Conservation (phyloP, 92 coral and sea anemone genomes). For the Porites lobata region DNA sequence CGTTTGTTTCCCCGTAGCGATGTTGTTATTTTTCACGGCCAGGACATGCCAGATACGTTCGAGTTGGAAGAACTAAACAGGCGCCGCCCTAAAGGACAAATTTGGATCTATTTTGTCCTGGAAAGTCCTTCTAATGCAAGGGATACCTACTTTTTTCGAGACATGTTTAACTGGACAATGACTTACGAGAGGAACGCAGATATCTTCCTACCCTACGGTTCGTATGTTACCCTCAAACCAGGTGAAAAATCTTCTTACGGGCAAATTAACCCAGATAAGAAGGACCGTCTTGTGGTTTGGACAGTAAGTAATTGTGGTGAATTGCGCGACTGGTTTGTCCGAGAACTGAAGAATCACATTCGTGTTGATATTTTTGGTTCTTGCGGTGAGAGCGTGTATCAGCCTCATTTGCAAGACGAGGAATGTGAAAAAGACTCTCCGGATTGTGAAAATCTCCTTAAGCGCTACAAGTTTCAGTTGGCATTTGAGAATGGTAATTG, state of each 20-base stretch:
- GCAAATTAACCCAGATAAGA: slow-evolving; percentile 16
- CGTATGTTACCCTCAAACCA: slow-evolving; percentile 42
- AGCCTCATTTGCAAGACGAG: slow-evolving; percentile 11
- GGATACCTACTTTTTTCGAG: slow-evolving; percentile 6
- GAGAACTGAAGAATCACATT: slow-evolving; percentile 63
- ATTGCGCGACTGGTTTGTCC: slow-evolving; percentile 61
- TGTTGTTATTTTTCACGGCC: slow-evolving; percentile 87
- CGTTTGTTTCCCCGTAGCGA: slow-evolving; percentile 62
- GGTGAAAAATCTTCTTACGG: slow-evolving; percentile 18
- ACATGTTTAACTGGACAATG: slow-evolving; percentile 84
- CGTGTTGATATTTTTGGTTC: slow-evolving; percentile 81
- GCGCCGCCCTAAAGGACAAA: slow-evolving; percentile 56
- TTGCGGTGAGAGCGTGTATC: slow-evolving; percentile 57
- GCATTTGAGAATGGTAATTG: slow-evolving; percentile 88
- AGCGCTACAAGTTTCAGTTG: slow-evolving; percentile 84
- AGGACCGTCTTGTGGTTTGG: slow-evolving; percentile 87
- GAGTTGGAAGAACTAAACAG: slow-evolving; percentile 47
- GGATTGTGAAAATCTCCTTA: slow-evolving; percentile 57
- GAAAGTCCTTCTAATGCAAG: slow-evolving; percentile 79
- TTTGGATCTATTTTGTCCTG: slow-evolving; percentile 83
- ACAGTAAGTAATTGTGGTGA: slow-evolving; percentile 84
- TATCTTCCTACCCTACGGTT: slow-evolving; percentile 69
- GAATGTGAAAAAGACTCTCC: slow-evolving; percentile 44
- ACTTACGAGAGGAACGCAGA: slow-evolving; percentile 67
- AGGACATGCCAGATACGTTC: slow-evolving; percentile 67